Base-by-base conservation (phyloP, 2,797 vertebrate genomes). In the Eulemur albifrons region DNA sequence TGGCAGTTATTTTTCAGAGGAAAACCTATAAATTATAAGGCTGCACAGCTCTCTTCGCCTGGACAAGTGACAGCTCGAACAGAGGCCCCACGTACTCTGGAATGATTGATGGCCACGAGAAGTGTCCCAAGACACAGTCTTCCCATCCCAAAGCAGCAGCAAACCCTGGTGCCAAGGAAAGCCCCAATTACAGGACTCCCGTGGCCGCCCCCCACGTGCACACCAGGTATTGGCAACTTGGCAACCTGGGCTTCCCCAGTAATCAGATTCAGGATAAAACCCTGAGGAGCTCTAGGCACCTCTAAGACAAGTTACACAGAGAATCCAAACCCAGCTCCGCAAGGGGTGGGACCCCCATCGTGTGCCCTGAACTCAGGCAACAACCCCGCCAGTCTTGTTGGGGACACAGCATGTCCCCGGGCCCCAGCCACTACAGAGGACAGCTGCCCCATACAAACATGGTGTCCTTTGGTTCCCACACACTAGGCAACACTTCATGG, bases 171-270 rank as follows among this genome's bases (percentile, higher is more conserved):
- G 59, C 72, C 27, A 17, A 70, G 40, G n/a, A 85, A 70, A 70
- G 20, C 21, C 20, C 57, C 25, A 40, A 25, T 27, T 57, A 40
- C 57, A 57, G 76, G 86, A 67, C 38, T 23, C 59, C 69, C 32
- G 14, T 10, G 59, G 40, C 50, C 15, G 7, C 17, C 12, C n/a
- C 3, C 1, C 18, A 27, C 1, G 17, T 5, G 7, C 35, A 20
- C 5, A 8, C 65, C 45, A 61, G 30, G 7, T 52, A 45, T 11
- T 20, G 30, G 54, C 15, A 50, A 30, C 23, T 76, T 30, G 30
- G 27, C 10, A n/a, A 69, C 59, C n/a, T 59, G n/a, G 21, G 50
- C 23, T 76, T 70, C 79, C 40, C n/a, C 50, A n/a, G 11, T 59
- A 40, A 87, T 59, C 76, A 76, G 50, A 50, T 21, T 61, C 72